Evolutionary conservation across 2,888 invertebrate species (phyloP).

Genomic region (Pharmacophagus antenor): DNA sequence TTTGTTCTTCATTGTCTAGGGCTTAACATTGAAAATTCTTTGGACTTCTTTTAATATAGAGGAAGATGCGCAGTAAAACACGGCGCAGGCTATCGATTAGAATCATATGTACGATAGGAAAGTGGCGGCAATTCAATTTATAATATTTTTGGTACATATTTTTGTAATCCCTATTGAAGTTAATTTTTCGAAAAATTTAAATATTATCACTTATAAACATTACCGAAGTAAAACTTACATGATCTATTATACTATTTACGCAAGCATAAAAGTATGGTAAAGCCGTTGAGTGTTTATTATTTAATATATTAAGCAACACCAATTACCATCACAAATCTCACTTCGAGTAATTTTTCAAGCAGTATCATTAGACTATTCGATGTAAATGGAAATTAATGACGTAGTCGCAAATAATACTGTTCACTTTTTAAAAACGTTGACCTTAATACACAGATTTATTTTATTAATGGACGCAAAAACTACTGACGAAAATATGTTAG

Average conservation of each 20-base stretch:
- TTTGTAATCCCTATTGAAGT: no score
- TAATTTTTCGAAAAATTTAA: no score
- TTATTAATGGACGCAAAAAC: neutral
- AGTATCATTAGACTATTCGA: neutral
- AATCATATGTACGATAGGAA: slow-evolving; percentile 63
- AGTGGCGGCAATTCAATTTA: slow-evolving; percentile 68
- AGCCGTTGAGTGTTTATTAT: neutral
- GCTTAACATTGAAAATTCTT: slow-evolving; percentile 38
- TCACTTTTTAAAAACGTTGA: no score
- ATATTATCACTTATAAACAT: neutral
- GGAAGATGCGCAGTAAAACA: slow-evolving; percentile 75
- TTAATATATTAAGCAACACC: neutral
- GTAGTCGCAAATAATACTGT: neutral
- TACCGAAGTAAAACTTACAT: neutral
- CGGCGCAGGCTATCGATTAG: slow-evolving; percentile 77
- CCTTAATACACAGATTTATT: no score
- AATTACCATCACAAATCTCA: neutral
- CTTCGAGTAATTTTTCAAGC: neutral
- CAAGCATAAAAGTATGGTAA: neutral
- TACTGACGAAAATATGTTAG: neutral
- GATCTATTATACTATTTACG: no score
- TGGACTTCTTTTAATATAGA: slow-evolving; percentile 40
- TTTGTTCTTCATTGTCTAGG: slow-evolving; percentile 28
- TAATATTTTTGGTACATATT: neutral
- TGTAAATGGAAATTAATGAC: neutral